A percentile compares a stretch with the other conserved stretches of the same genome.
Conservation (phyloP, 2,113 vertebrate genomes). For the Plecotus auritus region DNA sequence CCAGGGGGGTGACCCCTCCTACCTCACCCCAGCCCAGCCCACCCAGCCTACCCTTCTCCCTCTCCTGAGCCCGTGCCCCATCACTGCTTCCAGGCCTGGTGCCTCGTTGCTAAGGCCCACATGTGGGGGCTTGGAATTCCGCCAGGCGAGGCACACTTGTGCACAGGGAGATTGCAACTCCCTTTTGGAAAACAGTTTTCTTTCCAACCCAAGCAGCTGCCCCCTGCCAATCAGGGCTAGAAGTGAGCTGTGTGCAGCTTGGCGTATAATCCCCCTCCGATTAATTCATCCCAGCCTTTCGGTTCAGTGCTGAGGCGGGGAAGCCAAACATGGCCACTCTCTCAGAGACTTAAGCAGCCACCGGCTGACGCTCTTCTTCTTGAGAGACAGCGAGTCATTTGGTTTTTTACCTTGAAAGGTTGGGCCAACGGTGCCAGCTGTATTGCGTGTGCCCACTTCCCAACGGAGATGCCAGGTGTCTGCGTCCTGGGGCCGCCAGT, state of each 20-base stretch:
- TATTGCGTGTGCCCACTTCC: background rate
- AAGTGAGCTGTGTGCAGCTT: background rate
- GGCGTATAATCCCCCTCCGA: background rate
- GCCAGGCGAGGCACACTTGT: background rate
- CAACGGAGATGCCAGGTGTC: background rate
- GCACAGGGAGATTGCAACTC: background rate
- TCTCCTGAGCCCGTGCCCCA: background rate
- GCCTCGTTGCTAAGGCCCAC: background rate
- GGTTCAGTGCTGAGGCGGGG: background rate
- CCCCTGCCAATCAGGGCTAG: conserved; percentile 24
- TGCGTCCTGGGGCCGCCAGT: background rate
- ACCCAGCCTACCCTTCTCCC: background rate
- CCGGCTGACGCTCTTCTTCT: fast-evolving
- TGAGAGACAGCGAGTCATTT: background rate
- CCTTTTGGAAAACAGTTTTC: conserved; percentile 36
- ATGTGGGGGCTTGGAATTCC: background rate
- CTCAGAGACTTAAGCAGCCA: background rate
- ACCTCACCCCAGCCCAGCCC: too few species aligned
- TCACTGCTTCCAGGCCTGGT: background rate
- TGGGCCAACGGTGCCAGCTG: too few species aligned
- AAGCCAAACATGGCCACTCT: background rate
- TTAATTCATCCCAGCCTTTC: background rate
- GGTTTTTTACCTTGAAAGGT: background rate
- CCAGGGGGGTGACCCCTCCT: background rate
- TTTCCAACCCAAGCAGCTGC: conserved; percentile 14